These are phyloP conservation scores for Muscicapa adusta DNA, from an alignment of 2,113 vertebrate species.

Conservation along the genomic window DNA sequence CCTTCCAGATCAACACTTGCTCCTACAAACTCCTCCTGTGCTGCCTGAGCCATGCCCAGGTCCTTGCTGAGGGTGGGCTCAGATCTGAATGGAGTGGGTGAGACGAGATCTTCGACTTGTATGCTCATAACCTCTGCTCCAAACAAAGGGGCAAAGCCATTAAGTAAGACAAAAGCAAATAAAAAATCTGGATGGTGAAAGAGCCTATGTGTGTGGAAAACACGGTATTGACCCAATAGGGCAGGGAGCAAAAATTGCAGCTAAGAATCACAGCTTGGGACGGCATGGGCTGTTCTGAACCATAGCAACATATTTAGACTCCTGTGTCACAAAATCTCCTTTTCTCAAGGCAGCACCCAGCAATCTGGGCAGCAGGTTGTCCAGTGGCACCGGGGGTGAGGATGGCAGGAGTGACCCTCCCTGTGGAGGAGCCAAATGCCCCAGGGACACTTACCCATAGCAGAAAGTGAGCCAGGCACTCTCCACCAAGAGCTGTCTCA, in stretches of 20 bases:
- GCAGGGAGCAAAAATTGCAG: slow-evolving; percentile 29
- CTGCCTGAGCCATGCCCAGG: accelerated
- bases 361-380: background rate
- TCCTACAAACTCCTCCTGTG: background rate
- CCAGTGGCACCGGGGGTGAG: background rate
- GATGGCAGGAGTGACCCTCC: background rate
- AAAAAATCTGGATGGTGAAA: slow-evolving; percentile 44
- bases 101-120: background rate
- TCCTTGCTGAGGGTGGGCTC: background rate
- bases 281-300: background rate
- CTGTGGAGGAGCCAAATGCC: background rate
- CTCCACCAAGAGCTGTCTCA: background rate
- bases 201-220: slow-evolving; percentile 1
- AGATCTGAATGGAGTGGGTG: background rate
- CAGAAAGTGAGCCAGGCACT: background rate
- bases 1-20: background rate
- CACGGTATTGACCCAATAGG: background rate
- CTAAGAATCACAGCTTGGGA: background rate
- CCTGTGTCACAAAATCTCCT: background rate
- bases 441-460: background rate
- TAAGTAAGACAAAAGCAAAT: slow-evolving; percentile 32
- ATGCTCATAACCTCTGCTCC: slow-evolving; percentile 35
- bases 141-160: slow-evolving; percentile 1
- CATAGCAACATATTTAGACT: background rate
- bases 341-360: background rate